A percentile compares a stretch with the other conserved stretches of the same genome.
These are phyloP conservation scores for Plagiodera versicolora DNA, from an alignment of 2,888 invertebrate genomes.

Conservation along the genomic window DNA sequence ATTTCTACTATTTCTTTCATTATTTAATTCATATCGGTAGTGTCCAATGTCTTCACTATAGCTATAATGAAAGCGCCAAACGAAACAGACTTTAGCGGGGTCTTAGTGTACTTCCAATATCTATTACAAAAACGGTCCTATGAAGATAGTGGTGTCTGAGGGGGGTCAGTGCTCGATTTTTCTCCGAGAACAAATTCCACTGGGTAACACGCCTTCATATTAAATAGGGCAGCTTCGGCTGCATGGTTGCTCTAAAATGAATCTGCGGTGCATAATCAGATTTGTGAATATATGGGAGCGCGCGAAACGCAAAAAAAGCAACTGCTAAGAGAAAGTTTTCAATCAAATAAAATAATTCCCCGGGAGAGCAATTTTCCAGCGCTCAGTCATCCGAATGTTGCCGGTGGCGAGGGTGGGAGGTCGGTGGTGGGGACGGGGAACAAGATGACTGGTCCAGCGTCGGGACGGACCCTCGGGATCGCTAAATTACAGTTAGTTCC, in stretches of 20 bases:
- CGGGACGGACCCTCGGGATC: conserved; percentile 51
- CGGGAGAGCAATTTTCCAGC: conserved; percentile 71
- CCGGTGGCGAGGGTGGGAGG: background rate
- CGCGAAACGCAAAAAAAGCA: conserved; percentile 46
- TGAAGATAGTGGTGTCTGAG: no score
- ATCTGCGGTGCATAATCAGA: conserved; percentile 57
- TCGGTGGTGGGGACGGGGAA: conserved; percentile 33
- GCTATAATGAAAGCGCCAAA: no score
- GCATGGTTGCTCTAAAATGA: conserved; percentile 49
- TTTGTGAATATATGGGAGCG: conserved; percentile 52
- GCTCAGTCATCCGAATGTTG: conserved; percentile 56
- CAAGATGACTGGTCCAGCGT: conserved; percentile 48
- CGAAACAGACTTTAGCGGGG: no score
- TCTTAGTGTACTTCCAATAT: no score
- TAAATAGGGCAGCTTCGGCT: background rate
- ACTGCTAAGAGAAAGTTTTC: conserved; percentile 57
- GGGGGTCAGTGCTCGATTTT: no score
- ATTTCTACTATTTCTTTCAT: no score
- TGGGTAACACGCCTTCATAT: background rate
- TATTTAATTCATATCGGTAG: no score
- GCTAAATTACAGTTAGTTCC: conserved; percentile 57
- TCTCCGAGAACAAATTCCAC: no score
- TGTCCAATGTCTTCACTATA: no score
- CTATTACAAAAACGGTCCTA: no score
- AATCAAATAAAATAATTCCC: conserved; percentile 76